Conservation (phyloP, 1,140 invertebrate genomes). For the Sesamia nonagrioides region DNA sequence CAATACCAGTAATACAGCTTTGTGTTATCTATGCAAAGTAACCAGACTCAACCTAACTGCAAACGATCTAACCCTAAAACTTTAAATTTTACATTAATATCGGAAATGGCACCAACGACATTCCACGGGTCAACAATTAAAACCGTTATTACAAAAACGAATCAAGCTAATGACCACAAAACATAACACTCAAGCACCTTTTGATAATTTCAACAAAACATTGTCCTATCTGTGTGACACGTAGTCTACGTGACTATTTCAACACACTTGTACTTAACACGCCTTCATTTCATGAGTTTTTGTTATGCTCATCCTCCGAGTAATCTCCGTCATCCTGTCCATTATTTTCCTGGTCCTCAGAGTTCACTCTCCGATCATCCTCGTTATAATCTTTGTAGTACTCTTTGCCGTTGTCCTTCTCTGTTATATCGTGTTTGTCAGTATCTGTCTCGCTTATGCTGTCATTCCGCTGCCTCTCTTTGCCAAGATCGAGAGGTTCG, state of each 20-base stretch:
- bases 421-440: slow-evolving; percentile 69
- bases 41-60: slow-evolving; percentile 55
- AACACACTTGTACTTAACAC: slow-evolving; percentile 43
- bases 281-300: slow-evolving; percentile 75
- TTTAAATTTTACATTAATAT: slow-evolving; percentile 75
- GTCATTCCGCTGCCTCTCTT: slow-evolving; percentile 79
- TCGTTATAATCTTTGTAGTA: slow-evolving; percentile 79
- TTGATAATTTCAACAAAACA: slow-evolving; percentile 79
- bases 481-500: slow-evolving; percentile 83
- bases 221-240: slow-evolving; percentile 66
- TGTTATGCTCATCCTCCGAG: slow-evolving; percentile 83
- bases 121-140: slow-evolving; percentile 84
- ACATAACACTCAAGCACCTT: slow-evolving; percentile 84
- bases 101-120: slow-evolving; percentile 83
- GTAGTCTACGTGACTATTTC: slow-evolving; percentile 55
- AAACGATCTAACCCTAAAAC: slow-evolving; percentile 64
- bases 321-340: slow-evolving; percentile 82
- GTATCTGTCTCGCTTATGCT: slow-evolving; percentile 70
- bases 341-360: slow-evolving; percentile 78
- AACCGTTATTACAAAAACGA: slow-evolving; percentile 73
- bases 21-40: slow-evolving; percentile 30
- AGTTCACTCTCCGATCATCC: slow-evolving; percentile 72
- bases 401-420: slow-evolving; percentile 79
- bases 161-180: slow-evolving; percentile 78
- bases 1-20: slow-evolving; percentile 19